Base-by-base conservation (phyloP, 1,140 invertebrate genomes). In the Drosophila watanabei region DNA sequence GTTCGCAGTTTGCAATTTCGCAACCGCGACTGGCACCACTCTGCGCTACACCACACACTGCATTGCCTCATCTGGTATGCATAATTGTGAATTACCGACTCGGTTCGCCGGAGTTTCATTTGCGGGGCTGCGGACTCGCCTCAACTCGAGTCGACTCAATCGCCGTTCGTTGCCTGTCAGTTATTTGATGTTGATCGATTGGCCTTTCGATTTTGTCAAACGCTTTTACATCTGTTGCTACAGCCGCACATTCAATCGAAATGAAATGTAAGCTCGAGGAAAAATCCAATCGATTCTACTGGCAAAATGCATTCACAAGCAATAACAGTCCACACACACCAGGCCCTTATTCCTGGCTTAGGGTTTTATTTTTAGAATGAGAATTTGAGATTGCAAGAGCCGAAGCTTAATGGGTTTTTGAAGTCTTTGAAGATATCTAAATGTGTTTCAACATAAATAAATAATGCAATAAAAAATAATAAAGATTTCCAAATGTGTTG, bases 1-100 rank as follows among this genome's bases (percentile, higher is more conserved):
- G 84, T 88, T 88, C 48, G 56, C 16, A 11, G n/a, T 14, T 4
- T 0, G 48, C 48, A 13, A 46, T 88, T 84, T 80, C 71, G 77
- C 80, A 87, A 86, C 72, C 14, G 28, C 75, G 51, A 82, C 61
- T 73, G 35, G 63, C 54, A 52, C 49, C 45, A 57, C 43, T 46
- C 43, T 39, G 35, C 13, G 24, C 28, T n/a, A n/a, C 57, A 46
- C 37, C 41, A 39, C 49, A 33, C 30, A 60, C 45, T 57, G 71
- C 52, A 45, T 57, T 78, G 73, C 75, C 75, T 59, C 75, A 78
- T 62, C 35, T 30, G 41, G 75, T 54, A 57, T 69, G 75, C 75
- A 78, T 57, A 78, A 56, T 76, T 77, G 43, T 45, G 43, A 59
- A 57, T 49, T 49, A 62, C 37, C 18, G 5, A 16, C 13, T n/a